A percentile compares a stretch with the other conserved stretches of the same genome.
phyloP scores from a whole-genome alignment of 2,797 vertebrate species.

The Siniperca obscura region DNA sequence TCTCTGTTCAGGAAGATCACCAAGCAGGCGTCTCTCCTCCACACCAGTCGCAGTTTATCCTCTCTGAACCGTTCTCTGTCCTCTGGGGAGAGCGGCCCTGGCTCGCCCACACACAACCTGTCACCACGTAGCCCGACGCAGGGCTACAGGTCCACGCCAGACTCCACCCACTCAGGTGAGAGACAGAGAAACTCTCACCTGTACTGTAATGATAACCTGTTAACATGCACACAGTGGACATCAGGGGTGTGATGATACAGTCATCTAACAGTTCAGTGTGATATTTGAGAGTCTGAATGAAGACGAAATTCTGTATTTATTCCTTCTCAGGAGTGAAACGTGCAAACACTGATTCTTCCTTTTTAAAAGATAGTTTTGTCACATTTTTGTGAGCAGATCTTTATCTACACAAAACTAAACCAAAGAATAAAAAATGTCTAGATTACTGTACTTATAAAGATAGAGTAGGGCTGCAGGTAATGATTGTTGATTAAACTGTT shows the following conservation, averaged over 20 bases:
- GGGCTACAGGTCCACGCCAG: conserved; percentile 91
- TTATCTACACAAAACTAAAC: neutral
- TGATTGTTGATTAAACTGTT: neutral
- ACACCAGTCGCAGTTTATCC: conserved; percentile 95
- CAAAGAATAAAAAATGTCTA: too few relatives aligned
- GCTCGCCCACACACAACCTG: conserved; percentile 95
- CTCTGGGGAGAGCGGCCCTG: conserved; percentile 95
- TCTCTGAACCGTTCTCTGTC: conserved; percentile 96
- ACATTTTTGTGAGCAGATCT: neutral
- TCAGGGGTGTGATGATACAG: neutral
- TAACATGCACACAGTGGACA: neutral
- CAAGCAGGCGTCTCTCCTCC: conserved; percentile 93
- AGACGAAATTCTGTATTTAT: neutral
- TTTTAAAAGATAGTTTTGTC: neutral
- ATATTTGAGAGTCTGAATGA: neutral
- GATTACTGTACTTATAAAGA: neutral
- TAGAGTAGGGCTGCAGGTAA: neutral
- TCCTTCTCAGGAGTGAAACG: neutral
- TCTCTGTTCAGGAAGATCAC: conserved; percentile 96
- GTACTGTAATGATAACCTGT: neutral
- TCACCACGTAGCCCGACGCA: conserved; percentile 95
- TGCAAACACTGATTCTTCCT: too few relatives aligned
- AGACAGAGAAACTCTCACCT: neutral
- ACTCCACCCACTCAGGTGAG: conserved; percentile 92
- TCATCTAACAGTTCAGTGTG: neutral